Base-by-base conservation (phyloP, 2,888 invertebrate genomes). In the Idaea straminata region DNA sequence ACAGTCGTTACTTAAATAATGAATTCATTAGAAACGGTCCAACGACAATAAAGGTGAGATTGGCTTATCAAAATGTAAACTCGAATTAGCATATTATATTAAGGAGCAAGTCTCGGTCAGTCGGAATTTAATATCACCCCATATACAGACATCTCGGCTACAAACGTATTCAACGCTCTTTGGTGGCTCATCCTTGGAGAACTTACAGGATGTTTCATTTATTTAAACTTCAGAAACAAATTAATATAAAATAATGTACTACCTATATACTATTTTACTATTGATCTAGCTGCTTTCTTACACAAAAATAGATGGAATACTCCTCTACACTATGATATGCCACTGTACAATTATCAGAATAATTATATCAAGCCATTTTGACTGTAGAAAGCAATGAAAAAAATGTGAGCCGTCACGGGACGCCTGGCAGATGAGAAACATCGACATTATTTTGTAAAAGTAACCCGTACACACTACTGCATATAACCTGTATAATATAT, bases 111-210 rank as follows among this genome's bases (percentile, higher is more conserved):
- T 77, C 70, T 76, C 76, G 85, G 87, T 83, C 85, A 86, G 84
- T 79, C 71, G 86, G 87, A 87, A 87, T 87, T 87, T 87, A 87
- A 87, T 87, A 87, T 87, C 82, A 81, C 84, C 78, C 84, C 86
- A 86, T 86, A 86, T 82, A 84, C 84, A 86, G 85, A 81, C 81
- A 81, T 78, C 78, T 81, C 77, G 78, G 85, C 80, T 84, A 86
- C 86, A 86, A 84, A 85, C 85, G 83, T 81, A 84, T 81, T 81
- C 83, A 80, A 80, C 82, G 80, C 82, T 80, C 82, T 83, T 82
- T 82, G 82, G 81, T 83, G 80, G 81, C 81, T 77, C 77, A 76
- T 74, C 71, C 71, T 73, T 63, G 63, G 57, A 59, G 58, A 47
- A 47, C 70, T 66, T 83, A 91, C 77, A 86, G 88, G 77, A 0